Base-by-base conservation (phyloP, 1,140 invertebrate species). In the Steinernema khuongi region DNA sequence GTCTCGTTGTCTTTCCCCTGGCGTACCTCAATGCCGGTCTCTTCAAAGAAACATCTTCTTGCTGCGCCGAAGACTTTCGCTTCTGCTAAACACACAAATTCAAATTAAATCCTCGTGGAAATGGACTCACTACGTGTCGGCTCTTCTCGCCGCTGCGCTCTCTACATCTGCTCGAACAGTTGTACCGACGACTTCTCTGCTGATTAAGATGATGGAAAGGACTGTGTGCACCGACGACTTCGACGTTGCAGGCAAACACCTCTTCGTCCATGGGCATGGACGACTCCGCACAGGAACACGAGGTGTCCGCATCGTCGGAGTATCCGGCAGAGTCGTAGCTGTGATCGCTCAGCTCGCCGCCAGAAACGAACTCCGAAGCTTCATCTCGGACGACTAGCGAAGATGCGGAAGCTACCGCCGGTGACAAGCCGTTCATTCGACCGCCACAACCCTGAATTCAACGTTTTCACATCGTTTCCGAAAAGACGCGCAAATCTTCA, bases 11-110 rank as follows among this genome's bases (percentile, higher is more conserved):
- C n/a, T n/a, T 17, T 43, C n/a, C n/a, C 41, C 14, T 17, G 41
- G 14, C 14, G 41, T 68, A 33, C 29, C 32, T 68, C 50, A 68
- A 29, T 29, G 29, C 32, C 29, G 67, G 67, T 68, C 32, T 68
- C 29, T 68, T 68, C 67, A 68, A 1, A 14, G 7, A 7, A 4
- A 68, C 67, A 30, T 68, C 32, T 33, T 31, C 29, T 18, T 7
- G 4, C 33, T 69, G 31, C 41, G 26, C 70, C 50, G 73, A 72
- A 41, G 22, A 41, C 18, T 70, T 78, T 71, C 50, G 68, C 29
- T 75, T 60, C 71, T 76, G 32, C 43, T 76, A 26, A 67, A 31
- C 66, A 28, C 28, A 33, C 11, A 72, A 72, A 67, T 22, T 67
- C 28, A 31, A 28, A 44, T 71, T 11, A 29, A 11, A 17, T 22